These are phyloP conservation scores for Tamandua tetradactyla DNA, from an alignment of 2,797 vertebrate genomes.

Conservation along the genomic window DNA sequence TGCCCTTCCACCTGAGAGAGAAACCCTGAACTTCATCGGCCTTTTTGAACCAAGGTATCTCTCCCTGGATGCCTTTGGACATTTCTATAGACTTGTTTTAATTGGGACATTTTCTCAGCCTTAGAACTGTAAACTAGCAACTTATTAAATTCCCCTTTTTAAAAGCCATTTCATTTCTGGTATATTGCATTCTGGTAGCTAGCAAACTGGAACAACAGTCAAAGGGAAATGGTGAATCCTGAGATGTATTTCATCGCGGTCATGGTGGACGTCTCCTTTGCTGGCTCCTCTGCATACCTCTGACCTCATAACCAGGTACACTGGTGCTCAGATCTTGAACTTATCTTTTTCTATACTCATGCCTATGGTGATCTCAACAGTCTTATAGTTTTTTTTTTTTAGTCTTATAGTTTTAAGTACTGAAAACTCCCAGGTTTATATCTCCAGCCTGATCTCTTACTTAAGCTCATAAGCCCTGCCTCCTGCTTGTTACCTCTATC, in stretches of 20 bases:
- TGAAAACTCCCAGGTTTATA: background rate
- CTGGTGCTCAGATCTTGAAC: background rate
- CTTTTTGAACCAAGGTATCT: too few relatives aligned
- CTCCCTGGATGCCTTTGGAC: too few relatives aligned
- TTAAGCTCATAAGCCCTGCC: background rate
- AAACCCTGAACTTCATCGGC: too few relatives aligned
- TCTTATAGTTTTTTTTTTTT: background rate
- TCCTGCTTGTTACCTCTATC: background rate
- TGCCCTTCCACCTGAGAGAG: too few relatives aligned
- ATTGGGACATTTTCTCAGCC: too few relatives aligned
- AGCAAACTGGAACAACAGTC: too few relatives aligned
- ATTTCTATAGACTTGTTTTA: too few relatives aligned
- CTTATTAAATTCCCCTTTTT: too few relatives aligned
- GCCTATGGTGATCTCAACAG: background rate
- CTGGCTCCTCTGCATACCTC: background rate
- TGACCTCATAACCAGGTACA: background rate
- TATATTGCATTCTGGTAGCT: too few relatives aligned
- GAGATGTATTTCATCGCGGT: background rate
- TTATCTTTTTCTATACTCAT: background rate
- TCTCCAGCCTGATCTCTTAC: background rate
- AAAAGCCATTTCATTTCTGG: too few relatives aligned
- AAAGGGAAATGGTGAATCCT: background rate
- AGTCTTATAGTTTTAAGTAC: background rate
- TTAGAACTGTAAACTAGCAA: too few relatives aligned
- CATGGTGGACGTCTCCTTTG: background rate